phyloP scores from a whole-genome alignment of 2,113 vertebrate genomes.

The Brachypteracias leptosomus region DNA sequence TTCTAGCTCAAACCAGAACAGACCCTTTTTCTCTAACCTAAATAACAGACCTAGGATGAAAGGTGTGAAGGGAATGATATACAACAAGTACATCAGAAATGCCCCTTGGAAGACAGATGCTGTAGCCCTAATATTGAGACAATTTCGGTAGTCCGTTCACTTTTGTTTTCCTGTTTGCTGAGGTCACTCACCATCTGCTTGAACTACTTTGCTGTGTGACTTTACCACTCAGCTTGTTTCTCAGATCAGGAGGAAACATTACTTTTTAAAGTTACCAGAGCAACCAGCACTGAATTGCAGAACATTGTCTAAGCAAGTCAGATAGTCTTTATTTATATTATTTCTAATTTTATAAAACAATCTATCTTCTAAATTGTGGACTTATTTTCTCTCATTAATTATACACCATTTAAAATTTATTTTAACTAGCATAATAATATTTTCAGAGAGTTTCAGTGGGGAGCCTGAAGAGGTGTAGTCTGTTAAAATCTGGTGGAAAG shows the following conservation, averaged over 20 bases:
- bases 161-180: neutral
- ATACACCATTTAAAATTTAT: neutral
- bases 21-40: neutral
- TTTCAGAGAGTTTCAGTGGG: neutral
- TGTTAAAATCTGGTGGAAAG: neutral
- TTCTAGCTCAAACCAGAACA: too few relatives aligned
- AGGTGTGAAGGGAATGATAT: neutral
- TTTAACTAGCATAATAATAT: neutral
- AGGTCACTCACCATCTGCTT: neutral
- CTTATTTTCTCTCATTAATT: constrained; percentile 12
- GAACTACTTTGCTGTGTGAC: neutral
- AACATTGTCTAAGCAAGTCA: neutral
- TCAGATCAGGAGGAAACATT: neutral
- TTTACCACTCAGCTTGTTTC: neutral
- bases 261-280: neutral
- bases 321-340: neutral
- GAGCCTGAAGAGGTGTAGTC: neutral
- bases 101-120: neutral
- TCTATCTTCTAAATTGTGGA: neutral
- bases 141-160: neutral
- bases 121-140: neutral
- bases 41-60: neutral
- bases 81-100: neutral
- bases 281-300: neutral
- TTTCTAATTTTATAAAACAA: constrained; percentile 11